Base-by-base conservation (phyloP, 2,797 vertebrate genomes). In the Mallotus villosus region DNA sequence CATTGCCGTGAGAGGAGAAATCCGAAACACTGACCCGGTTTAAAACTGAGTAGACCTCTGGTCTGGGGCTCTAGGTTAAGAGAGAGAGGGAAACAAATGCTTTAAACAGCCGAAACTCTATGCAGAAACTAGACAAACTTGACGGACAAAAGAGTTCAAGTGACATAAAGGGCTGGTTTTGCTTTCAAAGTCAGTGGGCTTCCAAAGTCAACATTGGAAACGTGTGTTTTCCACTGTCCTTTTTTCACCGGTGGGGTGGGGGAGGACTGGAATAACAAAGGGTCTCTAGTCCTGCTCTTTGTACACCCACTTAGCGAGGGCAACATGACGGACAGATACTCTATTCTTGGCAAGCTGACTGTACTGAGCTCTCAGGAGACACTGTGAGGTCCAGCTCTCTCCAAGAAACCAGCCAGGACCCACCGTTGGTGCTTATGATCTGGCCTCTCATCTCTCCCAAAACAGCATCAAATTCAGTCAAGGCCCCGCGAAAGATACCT, bases 291-390 rank as follows among this genome's bases (percentile, higher is more conserved):
- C 62, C 67, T 12, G 9, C 60, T 81, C 75, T 87, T 78, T 83
- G 82, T 82, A 34, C 19, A 8, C 32, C 61, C 63, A 32, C 63
- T n/a, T n/a, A 80, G 75, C 81, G 79, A 86, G 71, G 78, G 71
- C 75, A 81, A 78, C 75, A 73, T 65, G 65, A 37, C 76, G 82
- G 74, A 80, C 73, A 80, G 74, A 81, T 53, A 65, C 82, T 67
- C 84, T 89, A 80, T 86, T 89, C 77, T 74, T 81, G 84, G 78
- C 69, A 41, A 64, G 78, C 55, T 75, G 70, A 80, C 53, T 69
- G 64, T 72, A n/a, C 14, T 51, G 71, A 76, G 71, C 74, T 70
- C 74, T 32, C 32, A n/a, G 32, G 63, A 81, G 77, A 49, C 55
- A 59, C 1, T 24, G 22, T 16, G 24, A 1, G 63, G 65, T 70